Evolutionary conservation across 23 tunicate genomes (phyloP).

Genomic region (Trididemnum nubilum): DNA sequence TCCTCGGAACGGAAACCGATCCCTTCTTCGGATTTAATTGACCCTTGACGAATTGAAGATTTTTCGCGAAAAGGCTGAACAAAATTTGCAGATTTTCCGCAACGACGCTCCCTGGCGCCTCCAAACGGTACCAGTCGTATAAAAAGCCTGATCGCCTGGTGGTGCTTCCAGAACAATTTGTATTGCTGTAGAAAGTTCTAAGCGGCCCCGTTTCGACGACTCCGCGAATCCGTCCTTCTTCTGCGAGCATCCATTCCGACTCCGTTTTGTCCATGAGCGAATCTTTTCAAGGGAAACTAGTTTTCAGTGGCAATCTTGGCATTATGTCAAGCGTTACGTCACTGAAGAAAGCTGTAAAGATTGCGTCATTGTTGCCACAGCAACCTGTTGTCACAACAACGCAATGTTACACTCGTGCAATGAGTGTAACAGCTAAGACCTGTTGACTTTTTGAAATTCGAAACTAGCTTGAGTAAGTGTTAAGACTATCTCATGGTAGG

Average conservation of each 20-base stretch:
- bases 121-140: constrained; percentile 37
- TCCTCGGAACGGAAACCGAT: constrained; percentile 16
- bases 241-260: background rate
- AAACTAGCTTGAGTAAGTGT: too few species aligned
- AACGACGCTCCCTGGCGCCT: background rate
- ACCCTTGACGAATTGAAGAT: background rate
- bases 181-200: constrained; percentile 27
- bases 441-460: too few species aligned
- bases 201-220: constrained; percentile 24
- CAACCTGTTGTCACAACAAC: background rate
- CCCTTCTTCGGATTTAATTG: constrained; percentile 32
- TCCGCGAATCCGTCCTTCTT: background rate
- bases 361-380: background rate
- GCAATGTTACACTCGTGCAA: constrained; percentile 42
- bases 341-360: background rate
- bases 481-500: too few species aligned
- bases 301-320: background rate
- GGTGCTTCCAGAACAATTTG: constrained; percentile 1
- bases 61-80: constrained; percentile 1
- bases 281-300: constrained; percentile 3
- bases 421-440: too few species aligned
- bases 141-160: background rate
- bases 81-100: constrained; percentile 5
- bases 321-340: background rate
- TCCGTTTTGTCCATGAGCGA: background rate